phyloP scores from a whole-genome alignment of 2,888 invertebrate species.

The Torymus aiolomorphi region DNA sequence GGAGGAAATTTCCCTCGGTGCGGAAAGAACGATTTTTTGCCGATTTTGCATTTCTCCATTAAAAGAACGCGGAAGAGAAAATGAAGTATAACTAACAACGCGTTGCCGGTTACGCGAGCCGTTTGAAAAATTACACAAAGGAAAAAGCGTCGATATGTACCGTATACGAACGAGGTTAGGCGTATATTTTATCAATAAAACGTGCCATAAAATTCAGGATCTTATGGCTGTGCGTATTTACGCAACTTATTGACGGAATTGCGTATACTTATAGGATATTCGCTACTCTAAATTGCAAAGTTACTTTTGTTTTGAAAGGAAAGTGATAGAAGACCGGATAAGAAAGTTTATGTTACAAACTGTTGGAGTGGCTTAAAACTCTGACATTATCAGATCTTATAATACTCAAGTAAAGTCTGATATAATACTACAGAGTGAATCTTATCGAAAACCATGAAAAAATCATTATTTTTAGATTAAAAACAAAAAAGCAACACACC shows the following conservation, averaged over 20 bases:
- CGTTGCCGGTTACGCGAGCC: neutral
- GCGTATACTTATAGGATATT: neutral
- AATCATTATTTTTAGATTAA: too few relatives aligned
- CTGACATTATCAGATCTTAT: too few relatives aligned
- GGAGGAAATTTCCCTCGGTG: neutral
- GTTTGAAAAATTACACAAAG: conserved; percentile 33
- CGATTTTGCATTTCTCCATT: conserved; percentile 41
- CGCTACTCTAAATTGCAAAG: neutral
- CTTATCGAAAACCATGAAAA: too few relatives aligned
- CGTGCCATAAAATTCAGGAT: conserved; percentile 34
- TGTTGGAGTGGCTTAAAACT: too few relatives aligned
- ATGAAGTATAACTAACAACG: conserved; percentile 33
- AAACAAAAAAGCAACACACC: too few relatives aligned
- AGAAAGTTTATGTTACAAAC: too few relatives aligned
- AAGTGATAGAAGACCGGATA: neutral
- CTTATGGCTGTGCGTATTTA: conserved; percentile 10
- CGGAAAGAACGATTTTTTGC: conserved; percentile 38
- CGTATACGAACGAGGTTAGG: neutral
- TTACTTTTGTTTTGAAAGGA: neutral
- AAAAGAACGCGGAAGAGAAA: conserved; percentile 48
- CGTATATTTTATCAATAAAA: conserved; percentile 41
- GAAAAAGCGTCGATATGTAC: conserved; percentile 22
- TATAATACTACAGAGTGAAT: too few relatives aligned
- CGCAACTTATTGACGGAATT: neutral
- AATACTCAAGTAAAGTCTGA: too few relatives aligned